Conservation (phyloP, 2,113 vertebrate genomes). For the Coracopsis vasa region DNA sequence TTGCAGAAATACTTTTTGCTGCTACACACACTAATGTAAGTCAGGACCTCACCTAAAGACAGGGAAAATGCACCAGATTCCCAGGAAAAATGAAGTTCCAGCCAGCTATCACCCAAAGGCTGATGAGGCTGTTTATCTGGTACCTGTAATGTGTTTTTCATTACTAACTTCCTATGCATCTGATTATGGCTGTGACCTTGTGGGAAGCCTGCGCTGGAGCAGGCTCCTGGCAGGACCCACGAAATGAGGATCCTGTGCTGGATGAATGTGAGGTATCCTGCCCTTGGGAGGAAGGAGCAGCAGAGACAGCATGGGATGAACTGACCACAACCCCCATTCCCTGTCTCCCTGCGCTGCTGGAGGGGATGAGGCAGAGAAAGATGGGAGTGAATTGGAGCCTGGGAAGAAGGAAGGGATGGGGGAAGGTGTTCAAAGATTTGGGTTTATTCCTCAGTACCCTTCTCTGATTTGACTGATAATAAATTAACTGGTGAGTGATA, state of each 20-base stretch:
- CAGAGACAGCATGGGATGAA: neutral
- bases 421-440: neutral
- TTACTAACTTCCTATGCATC: neutral
- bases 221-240: neutral
- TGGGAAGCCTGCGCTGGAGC: neutral
- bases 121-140: neutral
- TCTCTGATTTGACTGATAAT: neutral
- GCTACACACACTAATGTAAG: rapidly evolving
- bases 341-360: neutral
- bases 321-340: neutral
- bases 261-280: neutral
- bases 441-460: neutral
- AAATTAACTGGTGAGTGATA: neutral
- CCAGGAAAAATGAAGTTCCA: neutral
- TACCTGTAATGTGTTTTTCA: rapidly evolving
- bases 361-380: neutral
- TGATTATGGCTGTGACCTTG: neutral
- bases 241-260: too few species aligned
- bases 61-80: neutral
- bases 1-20: neutral
- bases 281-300: neutral
- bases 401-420: neutral
- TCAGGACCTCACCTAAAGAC: neutral
- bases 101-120: neutral
- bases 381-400: neutral